A percentile compares a stretch with the other conserved stretches of the same genome.
Evolutionary conservation across 2,113 vertebrate genomes (phyloP).

Genomic region (Sardina pilchardus): DNA sequence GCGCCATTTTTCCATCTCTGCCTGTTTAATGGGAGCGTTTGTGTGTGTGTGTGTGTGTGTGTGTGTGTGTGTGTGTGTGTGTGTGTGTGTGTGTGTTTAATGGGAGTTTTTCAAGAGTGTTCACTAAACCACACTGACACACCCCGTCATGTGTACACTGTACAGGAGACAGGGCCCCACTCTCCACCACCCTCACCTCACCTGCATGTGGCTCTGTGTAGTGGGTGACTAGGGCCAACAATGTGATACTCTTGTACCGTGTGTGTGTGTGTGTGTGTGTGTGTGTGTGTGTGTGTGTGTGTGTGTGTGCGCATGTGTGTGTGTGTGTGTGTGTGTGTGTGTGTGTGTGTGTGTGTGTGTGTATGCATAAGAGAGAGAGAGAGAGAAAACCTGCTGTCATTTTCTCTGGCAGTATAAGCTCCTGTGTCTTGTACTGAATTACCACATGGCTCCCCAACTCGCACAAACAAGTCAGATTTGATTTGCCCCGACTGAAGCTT

Average conservation of each 20-base stretch:
- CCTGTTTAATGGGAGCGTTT: not conserved
- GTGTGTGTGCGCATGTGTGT: not conserved
- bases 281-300: conserved; percentile 15
- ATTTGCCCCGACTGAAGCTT: conserved; percentile 13
- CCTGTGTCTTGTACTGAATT: conserved; percentile 3
- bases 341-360: conserved; percentile 19
- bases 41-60: no score
- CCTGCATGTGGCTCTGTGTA: not conserved
- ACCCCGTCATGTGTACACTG: not conserved
- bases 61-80: no score
- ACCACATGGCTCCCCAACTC: conserved; percentile 19
- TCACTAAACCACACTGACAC: not conserved
- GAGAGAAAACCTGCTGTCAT: conserved; percentile 3
- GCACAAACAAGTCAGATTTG: conserved; percentile 26
- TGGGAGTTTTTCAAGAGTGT: not conserved
- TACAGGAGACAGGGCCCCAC: not conserved
- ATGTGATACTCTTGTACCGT: conserved; percentile 1
- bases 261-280: not conserved
- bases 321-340: conserved; percentile 23
- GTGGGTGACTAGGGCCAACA: not conserved
- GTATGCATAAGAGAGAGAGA: not conserved
- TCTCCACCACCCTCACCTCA: not conserved
- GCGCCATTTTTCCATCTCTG: not conserved
- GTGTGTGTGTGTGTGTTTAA: no score
- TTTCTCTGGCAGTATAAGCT: not conserved